These are phyloP conservation scores for Corythoichthys intestinalis DNA, from an alignment of 2,113 vertebrate genomes.

Conservation along the genomic window DNA sequence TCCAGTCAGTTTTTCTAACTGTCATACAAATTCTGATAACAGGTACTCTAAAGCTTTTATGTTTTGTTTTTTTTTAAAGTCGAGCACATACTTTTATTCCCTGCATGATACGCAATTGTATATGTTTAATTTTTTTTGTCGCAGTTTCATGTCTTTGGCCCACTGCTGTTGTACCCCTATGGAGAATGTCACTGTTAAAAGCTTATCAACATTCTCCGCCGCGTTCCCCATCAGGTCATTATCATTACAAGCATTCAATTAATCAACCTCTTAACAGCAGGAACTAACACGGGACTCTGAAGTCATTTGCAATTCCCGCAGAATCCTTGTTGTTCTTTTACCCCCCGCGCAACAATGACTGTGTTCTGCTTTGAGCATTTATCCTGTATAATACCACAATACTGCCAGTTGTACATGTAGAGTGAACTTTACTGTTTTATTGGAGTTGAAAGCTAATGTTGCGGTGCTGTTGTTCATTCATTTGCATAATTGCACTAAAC, in stretches of 20 bases:
- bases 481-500: background rate
- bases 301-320: slow-evolving; percentile 47
- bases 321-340: slow-evolving; percentile 32
- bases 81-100: slow-evolving; percentile 31
- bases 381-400: background rate
- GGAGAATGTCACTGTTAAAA: slow-evolving; percentile 56
- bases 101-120: slow-evolving; percentile 34
- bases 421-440: background rate
- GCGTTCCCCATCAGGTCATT: slow-evolving; percentile 57
- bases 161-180: slow-evolving; percentile 54
- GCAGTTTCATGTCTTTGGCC: slow-evolving; percentile 54
- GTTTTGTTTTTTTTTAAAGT: slow-evolving; percentile 21
- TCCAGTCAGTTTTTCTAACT: background rate
- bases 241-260: slow-evolving; percentile 61
- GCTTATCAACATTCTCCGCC: slow-evolving; percentile 46
- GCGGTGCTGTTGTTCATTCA: background rate
- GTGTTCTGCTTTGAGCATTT: background rate
- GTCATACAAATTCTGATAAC: background rate
- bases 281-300: slow-evolving; percentile 45
- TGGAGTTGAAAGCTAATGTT: background rate
- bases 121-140: slow-evolving; percentile 26
- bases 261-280: slow-evolving; percentile 65
- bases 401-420: background rate
- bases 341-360: slow-evolving; percentile 14
- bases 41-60: background rate